phyloP scores from a whole-genome alignment of 2,888 invertebrate species.

The Polydrusus pterygomalis region DNA sequence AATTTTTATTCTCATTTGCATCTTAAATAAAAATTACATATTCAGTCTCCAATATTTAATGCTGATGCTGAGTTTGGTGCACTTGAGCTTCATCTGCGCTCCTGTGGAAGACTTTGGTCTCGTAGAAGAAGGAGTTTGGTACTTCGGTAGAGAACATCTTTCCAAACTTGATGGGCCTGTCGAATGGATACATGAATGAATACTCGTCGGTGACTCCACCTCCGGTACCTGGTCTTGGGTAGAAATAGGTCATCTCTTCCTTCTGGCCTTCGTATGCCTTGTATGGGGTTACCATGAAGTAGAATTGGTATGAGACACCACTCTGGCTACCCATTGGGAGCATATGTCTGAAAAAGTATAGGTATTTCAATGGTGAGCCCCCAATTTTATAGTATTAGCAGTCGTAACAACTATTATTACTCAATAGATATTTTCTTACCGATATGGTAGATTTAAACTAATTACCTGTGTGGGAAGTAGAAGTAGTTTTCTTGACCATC shows the following conservation, averaged over 20 bases:
- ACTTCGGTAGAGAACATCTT: constrained; percentile 76
- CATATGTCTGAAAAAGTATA: constrained; percentile 71
- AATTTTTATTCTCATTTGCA: not conserved
- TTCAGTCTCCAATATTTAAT: constrained; percentile 21
- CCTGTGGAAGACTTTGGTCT: constrained; percentile 79
- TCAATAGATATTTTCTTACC: no score
- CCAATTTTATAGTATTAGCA: no score
- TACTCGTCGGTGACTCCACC: constrained; percentile 74
- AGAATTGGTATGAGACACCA: constrained; percentile 77
- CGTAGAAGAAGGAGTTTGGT: constrained; percentile 81
- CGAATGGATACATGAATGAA: constrained; percentile 84
- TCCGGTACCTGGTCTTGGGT: constrained; percentile 61
- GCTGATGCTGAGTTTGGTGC: constrained; percentile 25
- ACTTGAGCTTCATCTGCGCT: constrained; percentile 57
- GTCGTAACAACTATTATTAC: no score
- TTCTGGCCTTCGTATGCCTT: constrained; percentile 66
- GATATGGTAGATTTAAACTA: not conserved
- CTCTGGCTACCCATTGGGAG: constrained; percentile 81
- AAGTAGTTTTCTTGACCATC: constrained; percentile 77
- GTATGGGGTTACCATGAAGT: constrained; percentile 72
- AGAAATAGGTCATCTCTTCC: constrained; percentile 50
- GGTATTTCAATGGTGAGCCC: not conserved
- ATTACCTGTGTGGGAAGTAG: constrained; percentile 80
- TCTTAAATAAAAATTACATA: not conserved
- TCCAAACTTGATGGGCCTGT: constrained; percentile 77